Evolutionary conservation across 1,140 invertebrate species (phyloP).

Genomic region (Tribolium castaneum): DNA sequence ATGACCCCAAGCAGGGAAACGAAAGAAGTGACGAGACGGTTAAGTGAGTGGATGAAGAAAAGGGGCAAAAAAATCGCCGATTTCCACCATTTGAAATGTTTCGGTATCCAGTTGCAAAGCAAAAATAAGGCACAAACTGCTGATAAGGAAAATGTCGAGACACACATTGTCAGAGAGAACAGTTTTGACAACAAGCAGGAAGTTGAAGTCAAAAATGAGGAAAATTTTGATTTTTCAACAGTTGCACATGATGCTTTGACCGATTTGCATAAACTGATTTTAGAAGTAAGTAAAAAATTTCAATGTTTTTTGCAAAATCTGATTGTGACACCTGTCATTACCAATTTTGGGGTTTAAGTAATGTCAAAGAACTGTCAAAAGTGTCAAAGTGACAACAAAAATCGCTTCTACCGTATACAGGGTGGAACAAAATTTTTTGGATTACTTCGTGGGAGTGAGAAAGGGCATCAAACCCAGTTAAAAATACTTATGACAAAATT

Average conservation of each 20-base stretch:
- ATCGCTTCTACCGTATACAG: too few species aligned
- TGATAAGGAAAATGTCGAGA: slow-evolving; percentile 69
- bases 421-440: too few species aligned
- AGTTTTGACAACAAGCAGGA: slow-evolving; percentile 30
- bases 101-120: slow-evolving; percentile 63
- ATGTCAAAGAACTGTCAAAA: too few species aligned
- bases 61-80: slow-evolving; percentile 65
- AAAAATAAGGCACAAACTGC: slow-evolving; percentile 60
- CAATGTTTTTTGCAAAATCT: too few species aligned
- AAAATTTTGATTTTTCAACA: not conserved
- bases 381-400: too few species aligned
- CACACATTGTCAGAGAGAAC: slow-evolving; percentile 55
- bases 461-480: too few species aligned
- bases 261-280: slow-evolving; percentile 61
- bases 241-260: slow-evolving; percentile 55
- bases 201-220: not conserved
- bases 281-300: slow-evolving; percentile 55
- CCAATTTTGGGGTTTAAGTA: too few species aligned
- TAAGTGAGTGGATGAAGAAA: slow-evolving; percentile 67
- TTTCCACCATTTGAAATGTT: slow-evolving; percentile 68
- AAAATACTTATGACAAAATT: too few species aligned
- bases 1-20: not conserved
- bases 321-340: too few species aligned
- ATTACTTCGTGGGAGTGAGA: too few species aligned
- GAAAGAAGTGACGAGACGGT: slow-evolving; percentile 62